Percentiles rank a stretch among this genome's conserved stretches.
phyloP scores from a whole-genome alignment of 2,888 invertebrate species.

The Oligia fasciuncula region DNA sequence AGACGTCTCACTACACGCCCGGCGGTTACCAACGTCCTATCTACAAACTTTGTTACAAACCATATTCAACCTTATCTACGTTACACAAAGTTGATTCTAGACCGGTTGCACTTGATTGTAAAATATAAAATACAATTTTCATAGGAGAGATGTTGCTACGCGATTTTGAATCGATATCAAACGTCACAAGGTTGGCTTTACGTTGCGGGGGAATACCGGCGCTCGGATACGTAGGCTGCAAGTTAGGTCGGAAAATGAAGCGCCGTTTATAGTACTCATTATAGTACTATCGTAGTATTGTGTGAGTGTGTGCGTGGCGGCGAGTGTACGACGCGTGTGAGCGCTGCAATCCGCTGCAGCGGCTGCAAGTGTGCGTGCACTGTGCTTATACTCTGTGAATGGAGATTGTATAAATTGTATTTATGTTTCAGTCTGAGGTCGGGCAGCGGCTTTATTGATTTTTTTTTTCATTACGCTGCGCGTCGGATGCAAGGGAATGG shows the following conservation, averaged over 20 bases:
- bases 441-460: constrained; percentile 79
- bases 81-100: constrained; percentile 37
- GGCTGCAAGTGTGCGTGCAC: constrained; percentile 71
- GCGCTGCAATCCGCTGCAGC: constrained; percentile 74
- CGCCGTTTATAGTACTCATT: constrained; percentile 87
- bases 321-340: constrained; percentile 59
- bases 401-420: constrained; percentile 77
- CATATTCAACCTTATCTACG: constrained; percentile 58
- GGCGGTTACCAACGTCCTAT: constrained; percentile 67
- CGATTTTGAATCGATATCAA: constrained; percentile 63
- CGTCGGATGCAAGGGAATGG: constrained; percentile 65
- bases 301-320: constrained; percentile 73
- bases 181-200: constrained; percentile 68
- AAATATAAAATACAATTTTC: constrained; percentile 67
- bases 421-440: constrained; percentile 77
- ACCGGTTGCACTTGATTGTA: constrained; percentile 31
- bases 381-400: constrained; percentile 81
- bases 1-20: constrained; percentile 79
- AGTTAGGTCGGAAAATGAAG: constrained; percentile 86
- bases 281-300: constrained; percentile 86
- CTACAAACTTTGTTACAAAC: constrained; percentile 44
- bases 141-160: constrained; percentile 44
- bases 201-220: constrained; percentile 55
- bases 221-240: constrained; percentile 75
- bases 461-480: constrained; percentile 73